Base-by-base conservation (phyloP, 37 sponge, comb jelly and placozoan species). In the Halichondria panicea region DNA sequence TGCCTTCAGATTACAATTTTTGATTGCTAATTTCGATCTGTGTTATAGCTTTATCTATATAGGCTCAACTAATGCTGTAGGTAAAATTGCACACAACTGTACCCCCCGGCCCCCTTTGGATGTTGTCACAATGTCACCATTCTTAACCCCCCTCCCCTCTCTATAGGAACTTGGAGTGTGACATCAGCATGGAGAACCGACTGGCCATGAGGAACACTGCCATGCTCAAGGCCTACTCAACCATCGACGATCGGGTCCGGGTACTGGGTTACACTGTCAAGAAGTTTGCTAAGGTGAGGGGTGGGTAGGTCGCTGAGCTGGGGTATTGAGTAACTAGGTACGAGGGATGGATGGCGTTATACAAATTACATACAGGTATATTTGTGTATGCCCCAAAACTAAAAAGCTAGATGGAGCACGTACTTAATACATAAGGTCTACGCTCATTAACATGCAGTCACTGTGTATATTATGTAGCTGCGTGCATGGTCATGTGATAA, bases 141-240 rank as follows among this genome's bases (percentile, higher is more conserved):
- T 77, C 4, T 13, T n/a, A n/a, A 5, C 33, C 21, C 31, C 7
- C 25, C 37, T 53, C 12, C 37, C 25, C 39, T 61, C 21, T 28
- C 11, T 40, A 37, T 33, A 78, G 76, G 71, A 22, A 70, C 8
- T 34, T 79, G 35, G 80, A 92, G 30, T 81, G 89, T 79, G 92
- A 92, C 65, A 79, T 92, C 74, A 86, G 87, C 42, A 34, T 83
- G 66, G 86, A 72, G 48, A 93, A 93, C 64, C 27, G 3, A 3
- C 55, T 92, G 77, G 95, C 95, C 6, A 63, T 89, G 36, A 78
- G 88, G 42, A 94, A 94, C 61, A 91, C 95, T 6, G 56, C 44
- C 53, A 55, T 94, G 73, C 72, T 94, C 42, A 76, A 70, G 28
- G 40, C 84, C 0, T 94, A 94, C 63, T 72, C 78, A 15, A 59